Base-by-base conservation (phyloP, 2,888 invertebrate genomes). In the Aradus depressus region DNA sequence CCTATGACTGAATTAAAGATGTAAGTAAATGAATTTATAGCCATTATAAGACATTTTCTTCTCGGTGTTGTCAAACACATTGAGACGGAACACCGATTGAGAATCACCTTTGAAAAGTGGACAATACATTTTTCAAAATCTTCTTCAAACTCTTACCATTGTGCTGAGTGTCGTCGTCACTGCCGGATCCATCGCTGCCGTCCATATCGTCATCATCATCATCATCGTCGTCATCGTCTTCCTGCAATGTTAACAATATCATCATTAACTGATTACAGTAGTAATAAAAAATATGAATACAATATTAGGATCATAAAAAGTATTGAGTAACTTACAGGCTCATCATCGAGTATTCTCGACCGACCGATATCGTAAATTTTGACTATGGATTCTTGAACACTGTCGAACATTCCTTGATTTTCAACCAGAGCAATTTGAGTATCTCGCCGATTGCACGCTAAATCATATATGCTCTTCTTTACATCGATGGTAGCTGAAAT, bases 301-400 rank as follows among this genome's bases (percentile, higher is more conserved):
- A n/a, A 25, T 21, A 21, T 18, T 1, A 1, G 3, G 3, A 2
- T 18, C 18, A 18, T n/a, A 6, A 4, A 31, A 18, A 10, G 14
- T 18, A 16, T 26, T 28, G 1, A 52, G 37, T 54, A 51, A 64
- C 70, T 67, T 55, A 81, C 86, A 70, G 82, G 84, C 67, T 91
- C 90, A 61, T 93, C 92, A 59, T 92, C 91, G 63, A 86, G 85
- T 64, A 85, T 86, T 61, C 89, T 74, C 64, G 80, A 75, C 56
- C 91, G 73, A 1, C 96, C 96, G 18, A 96, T 87, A 65, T 96
- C 92, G 67, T 95, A 96, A 12, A 96, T 70, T 61, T 90, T 79
- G 51, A 95, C 89, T 58, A 85, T 81, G 2, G 90, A 89, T 70
- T 93, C 93, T 64, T 89, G 87, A 56, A 85, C 79, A 55, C 84